Base-by-base conservation (phyloP, 2,797 vertebrate species). In the Mallotus villosus region DNA sequence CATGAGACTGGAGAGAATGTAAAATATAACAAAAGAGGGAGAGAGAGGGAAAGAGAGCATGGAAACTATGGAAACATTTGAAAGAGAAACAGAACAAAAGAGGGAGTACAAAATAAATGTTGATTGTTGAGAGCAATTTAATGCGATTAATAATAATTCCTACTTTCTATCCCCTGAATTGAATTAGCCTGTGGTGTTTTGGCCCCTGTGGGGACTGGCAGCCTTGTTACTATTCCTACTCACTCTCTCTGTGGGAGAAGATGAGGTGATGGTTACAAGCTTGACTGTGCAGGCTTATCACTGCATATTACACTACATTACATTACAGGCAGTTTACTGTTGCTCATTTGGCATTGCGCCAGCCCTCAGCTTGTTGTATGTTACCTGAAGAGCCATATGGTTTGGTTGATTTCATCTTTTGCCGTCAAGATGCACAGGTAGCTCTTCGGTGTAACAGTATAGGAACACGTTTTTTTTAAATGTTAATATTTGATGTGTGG, bases 351-450 rank as follows among this genome's bases (percentile, higher is more conserved):
- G 67, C 73, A 6, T 68, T 51, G 68, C 72, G 62, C 25, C 17
- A n/a, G 51, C 17, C 16, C 51, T 55, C 19, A 55, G 51, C 51
- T 55, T 55, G 51, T n/a, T 55, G 17, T 5, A 5, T n/a, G 51
- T 61, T 63, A 74, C 41, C 41, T 46, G 41, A 49, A 41, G 34
- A 65, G 67, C 72, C 78, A 77, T 82, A 78, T 77, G 82, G 70
- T 25, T 34, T 37, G 75, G 71, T 71, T 69, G 71, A 77, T 82
- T 79, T 46, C 63, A 67, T 60, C 62, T 67, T 64, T 63, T 29
- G 14, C 21, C 19, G 77, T 69, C 51, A 34, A 61, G 73, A 32
- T 57, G 53, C 66, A 75, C 80, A 78, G 80, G 77, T 81, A 67
- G 64, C 76, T 70, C 59, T 70, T 58, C 37, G 71, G 9, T 24